Percentiles rank a stretch among this genome's conserved stretches.
phyloP scores from a whole-genome alignment of 2,888 invertebrate species.

The Chymomyza caudatula region DNA sequence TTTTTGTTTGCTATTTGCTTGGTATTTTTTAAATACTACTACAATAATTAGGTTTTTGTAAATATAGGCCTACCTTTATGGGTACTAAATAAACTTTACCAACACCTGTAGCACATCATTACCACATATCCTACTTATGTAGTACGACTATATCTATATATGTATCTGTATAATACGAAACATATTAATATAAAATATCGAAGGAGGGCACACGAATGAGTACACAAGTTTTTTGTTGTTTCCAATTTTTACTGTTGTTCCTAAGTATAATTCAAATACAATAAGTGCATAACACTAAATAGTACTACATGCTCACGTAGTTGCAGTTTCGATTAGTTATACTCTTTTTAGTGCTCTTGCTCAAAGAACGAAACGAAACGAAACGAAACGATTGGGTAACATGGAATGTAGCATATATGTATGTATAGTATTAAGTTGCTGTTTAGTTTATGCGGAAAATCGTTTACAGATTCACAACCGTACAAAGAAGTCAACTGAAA shows the following conservation, averaged over 20 bases:
- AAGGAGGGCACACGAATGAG: conserved; percentile 62
- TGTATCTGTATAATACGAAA: conserved; percentile 26
- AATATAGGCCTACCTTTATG: conserved; percentile 21
- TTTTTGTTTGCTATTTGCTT: background rate
- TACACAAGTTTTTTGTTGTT: conserved; percentile 26
- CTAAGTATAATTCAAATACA: too few relatives aligned
- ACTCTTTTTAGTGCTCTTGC: conserved; percentile 5
- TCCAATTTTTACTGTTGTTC: conserved; percentile 4
- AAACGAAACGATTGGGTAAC: background rate
- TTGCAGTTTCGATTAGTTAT: background rate
- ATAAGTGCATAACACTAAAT: too few relatives aligned
- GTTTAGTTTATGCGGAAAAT: background rate
- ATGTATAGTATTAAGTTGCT: too few relatives aligned
- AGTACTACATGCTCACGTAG: background rate
- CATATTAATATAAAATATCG: conserved; percentile 41
- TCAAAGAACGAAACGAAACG: background rate
- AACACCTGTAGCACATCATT: background rate
- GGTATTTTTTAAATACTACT: conserved; percentile 5
- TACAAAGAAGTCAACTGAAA: conserved; percentile 40
- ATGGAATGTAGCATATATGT: too few relatives aligned
- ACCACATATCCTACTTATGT: background rate
- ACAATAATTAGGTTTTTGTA: conserved; percentile 21
- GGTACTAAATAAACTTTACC: background rate
- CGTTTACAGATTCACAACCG: conserved; percentile 42
- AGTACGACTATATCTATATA: conserved; percentile 7